Conservation (phyloP, 2,797 vertebrate species). For the Dromococcyx pavoninus region DNA sequence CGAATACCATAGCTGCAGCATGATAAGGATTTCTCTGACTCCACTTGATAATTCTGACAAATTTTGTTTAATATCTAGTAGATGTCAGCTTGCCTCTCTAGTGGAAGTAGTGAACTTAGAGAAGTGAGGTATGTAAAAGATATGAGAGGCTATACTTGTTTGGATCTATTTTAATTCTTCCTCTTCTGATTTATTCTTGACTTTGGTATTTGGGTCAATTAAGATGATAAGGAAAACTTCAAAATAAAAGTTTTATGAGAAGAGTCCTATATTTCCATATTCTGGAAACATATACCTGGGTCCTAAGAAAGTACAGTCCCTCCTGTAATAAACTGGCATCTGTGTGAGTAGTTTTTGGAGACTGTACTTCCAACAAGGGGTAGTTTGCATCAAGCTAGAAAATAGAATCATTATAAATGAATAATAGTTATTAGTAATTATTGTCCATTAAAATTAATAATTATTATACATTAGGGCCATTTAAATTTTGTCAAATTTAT, state of each 20-base stretch:
- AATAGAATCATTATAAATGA: accelerated
- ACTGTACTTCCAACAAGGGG: not conserved
- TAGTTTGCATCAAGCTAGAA: not conserved
- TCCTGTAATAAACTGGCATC: not conserved
- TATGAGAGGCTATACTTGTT: not conserved
- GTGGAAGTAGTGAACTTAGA: not conserved
- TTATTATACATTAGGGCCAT: not conserved
- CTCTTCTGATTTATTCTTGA: not conserved
- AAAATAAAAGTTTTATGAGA: not conserved
- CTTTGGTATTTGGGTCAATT: not conserved
- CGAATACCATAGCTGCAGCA: not conserved
- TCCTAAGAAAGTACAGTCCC: not conserved
- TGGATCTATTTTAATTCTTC: not conserved
- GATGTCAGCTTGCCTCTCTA: not conserved
- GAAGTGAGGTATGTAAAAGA: not conserved
- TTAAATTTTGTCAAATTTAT: not conserved
- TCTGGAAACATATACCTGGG: not conserved
- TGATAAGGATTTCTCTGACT: not conserved
- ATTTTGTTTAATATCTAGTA: not conserved
- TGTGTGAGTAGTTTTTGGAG: accelerated
- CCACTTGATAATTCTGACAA: not conserved
- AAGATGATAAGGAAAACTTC: not conserved
- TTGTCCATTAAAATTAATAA: not conserved
- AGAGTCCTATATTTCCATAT: not conserved
- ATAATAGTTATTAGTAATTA: not conserved